Base-by-base conservation (phyloP, 1,140 invertebrate species). In the Drosophila cardini region DNA sequence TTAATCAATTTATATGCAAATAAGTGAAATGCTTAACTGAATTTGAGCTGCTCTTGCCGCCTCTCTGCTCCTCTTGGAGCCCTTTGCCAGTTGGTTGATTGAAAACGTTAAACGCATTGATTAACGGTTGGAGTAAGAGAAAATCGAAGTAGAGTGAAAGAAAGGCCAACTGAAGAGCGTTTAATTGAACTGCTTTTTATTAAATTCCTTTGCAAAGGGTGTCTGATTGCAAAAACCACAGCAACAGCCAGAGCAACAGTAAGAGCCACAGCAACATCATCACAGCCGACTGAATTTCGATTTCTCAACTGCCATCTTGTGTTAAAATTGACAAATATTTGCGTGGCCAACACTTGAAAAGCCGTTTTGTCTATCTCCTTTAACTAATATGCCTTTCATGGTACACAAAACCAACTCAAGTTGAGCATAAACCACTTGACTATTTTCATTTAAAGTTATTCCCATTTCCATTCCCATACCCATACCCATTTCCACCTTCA, bases 1-100 rank as follows among this genome's bases (percentile, higher is more conserved):
- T 89, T 89, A 89, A 89, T 89, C 84, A 89, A 89, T 89, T 89
- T 89, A 89, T 89, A 89, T 89, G 84, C 84, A 89, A 89, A 87
- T 87, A 89, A 87, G 84, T 84, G 77, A 87, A 89, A 89, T 89
- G 84, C 84, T 89, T 89, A 89, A 89, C 84, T 89, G 84, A 89
- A 89, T 89, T 78, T 89, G 70, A 87, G 83, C 83, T 86, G 82
- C 76, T 68, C 67, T 26, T 3, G 21, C 21, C 4, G 21, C 21
- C 21, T 26, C 21, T 2, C 1, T 26, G 34, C 61, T 65, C 52
- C 64, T 57, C 13, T 36, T 56, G 69, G 40, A 63, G 82, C 75
- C 78, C 63, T 81, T 87, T 87, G 82, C 72, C 76, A 72, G 72
- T 76, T 76, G 72, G 78, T 79, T 89, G 84, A 86, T 87, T 86